Evolutionary conservation across 2,113 vertebrate species (phyloP).

Genomic region (Rhynchomys soricoides): DNA sequence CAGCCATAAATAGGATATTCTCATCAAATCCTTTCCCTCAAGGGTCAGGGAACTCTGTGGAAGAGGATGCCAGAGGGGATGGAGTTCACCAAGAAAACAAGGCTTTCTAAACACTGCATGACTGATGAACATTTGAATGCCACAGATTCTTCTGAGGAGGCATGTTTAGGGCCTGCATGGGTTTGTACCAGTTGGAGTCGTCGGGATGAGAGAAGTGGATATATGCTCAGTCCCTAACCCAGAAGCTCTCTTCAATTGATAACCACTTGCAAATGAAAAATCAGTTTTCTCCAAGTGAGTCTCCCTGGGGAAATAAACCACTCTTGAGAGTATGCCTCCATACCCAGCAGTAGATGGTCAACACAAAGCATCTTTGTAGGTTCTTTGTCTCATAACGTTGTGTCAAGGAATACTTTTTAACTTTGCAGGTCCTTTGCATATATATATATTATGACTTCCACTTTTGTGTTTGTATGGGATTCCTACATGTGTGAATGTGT

Average conservation of each 20-base stretch:
- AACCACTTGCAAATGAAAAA: background rate
- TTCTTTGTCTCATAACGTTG: background rate
- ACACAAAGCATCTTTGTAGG: background rate
- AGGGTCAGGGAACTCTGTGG: background rate
- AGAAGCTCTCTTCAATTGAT: background rate
- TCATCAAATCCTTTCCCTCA: background rate
- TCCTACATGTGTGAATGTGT: background rate
- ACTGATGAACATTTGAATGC: background rate
- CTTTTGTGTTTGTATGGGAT: background rate
- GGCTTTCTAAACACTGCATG: background rate
- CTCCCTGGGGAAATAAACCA: background rate
- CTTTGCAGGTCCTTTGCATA: background rate
- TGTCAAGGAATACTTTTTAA: background rate
- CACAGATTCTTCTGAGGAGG: background rate
- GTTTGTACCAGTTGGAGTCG: background rate
- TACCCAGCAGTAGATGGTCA: background rate
- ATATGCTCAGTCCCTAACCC: background rate
- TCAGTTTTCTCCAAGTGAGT: background rate
- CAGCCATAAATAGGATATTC: background rate
- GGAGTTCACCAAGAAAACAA: background rate
- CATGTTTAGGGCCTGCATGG: background rate
- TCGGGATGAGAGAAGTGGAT: background rate
- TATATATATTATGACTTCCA: background rate
- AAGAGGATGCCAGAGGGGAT: background rate
- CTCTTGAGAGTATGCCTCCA: background rate